Percentiles rank a stretch among this genome's conserved stretches.
phyloP scores from a whole-genome alignment of 2,888 invertebrate species.

The Eristalinus aeneus region DNA sequence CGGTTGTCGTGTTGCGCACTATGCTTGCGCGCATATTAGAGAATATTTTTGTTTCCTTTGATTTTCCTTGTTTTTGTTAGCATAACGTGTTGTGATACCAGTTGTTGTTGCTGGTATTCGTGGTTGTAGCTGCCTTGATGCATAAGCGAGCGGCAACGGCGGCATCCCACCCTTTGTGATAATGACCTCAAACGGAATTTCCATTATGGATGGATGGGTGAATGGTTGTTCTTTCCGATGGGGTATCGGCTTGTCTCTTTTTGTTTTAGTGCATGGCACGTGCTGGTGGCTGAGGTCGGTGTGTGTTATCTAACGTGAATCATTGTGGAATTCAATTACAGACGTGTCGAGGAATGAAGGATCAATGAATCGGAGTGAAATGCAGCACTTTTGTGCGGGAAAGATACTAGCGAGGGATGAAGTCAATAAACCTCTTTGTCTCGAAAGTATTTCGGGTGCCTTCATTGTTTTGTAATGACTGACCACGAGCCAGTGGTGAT shows the following conservation, averaged over 20 bases:
- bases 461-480: background rate
- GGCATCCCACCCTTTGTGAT: slow-evolving; percentile 66
- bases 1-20: slow-evolving; percentile 3
- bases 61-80: background rate
- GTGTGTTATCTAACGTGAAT: slow-evolving; percentile 40
- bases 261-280: slow-evolving; percentile 44
- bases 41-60: background rate
- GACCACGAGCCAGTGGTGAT: background rate
- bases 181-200: slow-evolving; percentile 68
- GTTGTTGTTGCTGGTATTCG: background rate
- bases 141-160: background rate
- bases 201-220: slow-evolving; percentile 11
- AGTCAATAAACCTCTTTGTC: slow-evolving; percentile 18
- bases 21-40: slow-evolving; percentile 4
- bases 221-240: background rate
- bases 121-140: background rate
- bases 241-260: background rate
- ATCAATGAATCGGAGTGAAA: slow-evolving; percentile 29
- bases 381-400: background rate
- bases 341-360: background rate
- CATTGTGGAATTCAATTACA: slow-evolving; percentile 27
- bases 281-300: slow-evolving; percentile 25
- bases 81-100: background rate
- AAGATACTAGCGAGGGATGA: background rate
- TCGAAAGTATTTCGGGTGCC: background rate